phyloP scores from a whole-genome alignment of 1,140 invertebrate species.

The Neodiprion pinetum region DNA sequence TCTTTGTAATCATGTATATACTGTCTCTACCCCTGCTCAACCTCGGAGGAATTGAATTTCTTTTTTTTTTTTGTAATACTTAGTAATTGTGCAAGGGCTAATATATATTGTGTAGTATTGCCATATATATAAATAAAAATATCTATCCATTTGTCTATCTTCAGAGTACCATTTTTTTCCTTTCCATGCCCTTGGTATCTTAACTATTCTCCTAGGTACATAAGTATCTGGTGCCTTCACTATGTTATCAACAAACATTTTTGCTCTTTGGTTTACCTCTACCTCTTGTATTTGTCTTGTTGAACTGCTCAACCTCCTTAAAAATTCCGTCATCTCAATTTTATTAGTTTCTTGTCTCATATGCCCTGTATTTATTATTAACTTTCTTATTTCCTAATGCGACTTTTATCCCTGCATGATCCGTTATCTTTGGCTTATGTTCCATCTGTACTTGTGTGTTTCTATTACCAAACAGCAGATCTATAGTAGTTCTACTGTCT shows the following conservation, averaged over 20 bases:
- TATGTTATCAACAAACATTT: conserved; percentile 13
- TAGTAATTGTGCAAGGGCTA: too few relatives aligned
- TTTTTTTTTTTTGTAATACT: too few relatives aligned
- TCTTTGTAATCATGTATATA: too few relatives aligned
- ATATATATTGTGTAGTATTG: too few relatives aligned
- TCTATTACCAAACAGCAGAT: conserved; percentile 17
- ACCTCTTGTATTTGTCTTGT: not conserved
- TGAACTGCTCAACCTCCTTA: not conserved
- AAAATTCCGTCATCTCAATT: not conserved
- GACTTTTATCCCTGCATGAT: conserved; percentile 17
- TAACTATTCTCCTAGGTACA: conserved; percentile 8
- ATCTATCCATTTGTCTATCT: not conserved
- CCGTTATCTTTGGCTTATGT: conserved; percentile 20
- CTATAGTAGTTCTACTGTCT: conserved; percentile 19
- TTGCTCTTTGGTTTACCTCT: conserved; percentile 6
- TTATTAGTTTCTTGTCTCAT: conserved; percentile 11
- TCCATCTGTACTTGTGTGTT: not conserved
- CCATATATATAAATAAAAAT: too few relatives aligned
- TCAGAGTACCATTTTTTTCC: conserved; percentile 19
- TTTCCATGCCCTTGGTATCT: conserved; percentile 16
- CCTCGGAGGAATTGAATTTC: too few relatives aligned
- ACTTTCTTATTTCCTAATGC: not conserved
- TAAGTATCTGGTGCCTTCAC: conserved; percentile 9
- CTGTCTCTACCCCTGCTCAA: too few relatives aligned
- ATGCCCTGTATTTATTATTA: conserved; percentile 2